Base-by-base conservation (phyloP, 92 coral and sea anemone species). In the Desmophyllum pertusum region DNA sequence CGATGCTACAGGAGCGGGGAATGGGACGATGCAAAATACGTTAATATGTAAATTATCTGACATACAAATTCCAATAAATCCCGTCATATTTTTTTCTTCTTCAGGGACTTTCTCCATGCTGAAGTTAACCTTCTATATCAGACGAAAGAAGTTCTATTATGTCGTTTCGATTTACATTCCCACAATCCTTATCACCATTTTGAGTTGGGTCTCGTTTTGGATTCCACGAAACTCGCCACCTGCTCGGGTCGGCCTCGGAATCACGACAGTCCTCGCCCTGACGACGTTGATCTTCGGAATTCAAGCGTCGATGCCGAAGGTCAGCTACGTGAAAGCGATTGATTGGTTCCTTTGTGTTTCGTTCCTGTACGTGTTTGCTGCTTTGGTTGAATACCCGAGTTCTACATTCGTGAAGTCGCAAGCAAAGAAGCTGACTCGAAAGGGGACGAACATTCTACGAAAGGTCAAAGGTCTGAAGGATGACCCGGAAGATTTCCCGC, bases 121-220 rank as follows among this genome's bases (percentile, higher is more conserved):
- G 27, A 81, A 78, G 75, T 40, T 93, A 46, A 71, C 77, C 23
- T 93, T 93, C 61, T 50, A 81, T 4, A 81, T 93, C 43, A 86
- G 97, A 35, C 90, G 97, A 62, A 93, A 93, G 81, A 93, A 93
- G 89, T 93, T 93, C 74, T 89, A 93, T 86, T 93, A 93, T 38
- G 97, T 93, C 35, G 93, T 93, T 13, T 93, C 93, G 52, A 93
- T 93, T n/a, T 93, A 93, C 86, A 93, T 93, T 73, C 97, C 97
- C 31, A 91, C 95, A 53, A 91, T 93, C 33, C 93, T 93, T 10
- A 93, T 92, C 78, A 87, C 89, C 45, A 78, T 92, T 50, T 85
- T 94, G 55, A 92, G 95, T 70, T 94, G 98, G 98, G 98, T 95
- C 17, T 95, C 98, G 15, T 95, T 95, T 84, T 95, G 98, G 98